Percentiles rank a stretch among this genome's conserved stretches.
phyloP scores from a whole-genome alignment of 1,140 invertebrate genomes.

The Drosophila bocki region DNA sequence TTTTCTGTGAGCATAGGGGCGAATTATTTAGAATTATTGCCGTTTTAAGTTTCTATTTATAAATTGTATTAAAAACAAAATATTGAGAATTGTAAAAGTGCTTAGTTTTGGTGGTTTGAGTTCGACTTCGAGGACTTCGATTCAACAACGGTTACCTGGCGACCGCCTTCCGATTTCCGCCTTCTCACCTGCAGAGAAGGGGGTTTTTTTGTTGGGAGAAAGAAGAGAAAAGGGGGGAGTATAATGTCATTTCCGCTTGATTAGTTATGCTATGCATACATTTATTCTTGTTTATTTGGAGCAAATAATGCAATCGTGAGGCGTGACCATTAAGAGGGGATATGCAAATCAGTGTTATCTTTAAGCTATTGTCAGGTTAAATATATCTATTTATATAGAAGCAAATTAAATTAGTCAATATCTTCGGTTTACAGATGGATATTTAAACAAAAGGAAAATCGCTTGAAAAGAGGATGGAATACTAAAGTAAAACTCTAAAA shows the following conservation, averaged over 20 bases:
- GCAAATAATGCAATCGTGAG: constrained; percentile 61
- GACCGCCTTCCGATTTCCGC: constrained; percentile 23
- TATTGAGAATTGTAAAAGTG: constrained; percentile 62
- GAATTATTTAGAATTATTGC: constrained; percentile 56
- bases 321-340: constrained; percentile 32
- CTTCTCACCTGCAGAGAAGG: constrained; percentile 16
- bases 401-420: background rate
- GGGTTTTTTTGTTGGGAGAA: background rate
- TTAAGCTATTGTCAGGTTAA: background rate
- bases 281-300: constrained; percentile 71
- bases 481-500: background rate
- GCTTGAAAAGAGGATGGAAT: too few species aligned
- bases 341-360: constrained; percentile 38
- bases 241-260: constrained; percentile 51
- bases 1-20: constrained; percentile 48
- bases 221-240: background rate
- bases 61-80: constrained; percentile 45
- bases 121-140: constrained; percentile 48
- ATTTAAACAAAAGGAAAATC: too few species aligned
- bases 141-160: constrained; percentile 74
- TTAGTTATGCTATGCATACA: constrained; percentile 51
- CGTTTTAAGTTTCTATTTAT: constrained; percentile 67
- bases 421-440: background rate
- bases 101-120: constrained; percentile 16
- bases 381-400: background rate